Percentiles rank a stretch among this genome's conserved stretches.
phyloP scores from a whole-genome alignment of 37 sponge, comb jelly and placozoan genomes.

The Hormiphora californensis region DNA sequence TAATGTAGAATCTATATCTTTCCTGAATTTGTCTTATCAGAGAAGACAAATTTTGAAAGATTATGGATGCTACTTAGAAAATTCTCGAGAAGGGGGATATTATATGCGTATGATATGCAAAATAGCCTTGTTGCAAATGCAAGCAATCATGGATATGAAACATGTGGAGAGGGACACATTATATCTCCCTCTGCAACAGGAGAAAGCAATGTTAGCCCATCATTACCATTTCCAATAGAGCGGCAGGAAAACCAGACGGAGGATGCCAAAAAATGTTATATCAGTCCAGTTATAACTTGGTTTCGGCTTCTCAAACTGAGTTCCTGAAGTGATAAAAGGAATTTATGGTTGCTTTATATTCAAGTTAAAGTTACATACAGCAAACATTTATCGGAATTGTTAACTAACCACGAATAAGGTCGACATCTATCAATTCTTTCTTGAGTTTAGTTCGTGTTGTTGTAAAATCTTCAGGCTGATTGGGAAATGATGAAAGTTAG shows the following conservation, averaged over 20 bases:
- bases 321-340: not conserved
- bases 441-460: slow-evolving; percentile 31
- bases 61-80: no score
- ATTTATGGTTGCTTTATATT: no score
- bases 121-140: no score
- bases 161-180: no score
- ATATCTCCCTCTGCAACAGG: no score
- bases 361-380: no score
- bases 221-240: slow-evolving; percentile 52
- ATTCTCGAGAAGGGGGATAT: no score
- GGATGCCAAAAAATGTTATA: not conserved
- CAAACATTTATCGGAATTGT: no score
- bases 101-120: no score
- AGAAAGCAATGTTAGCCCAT: no score
- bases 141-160: no score
- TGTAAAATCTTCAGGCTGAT: not conserved
- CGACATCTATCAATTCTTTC: slow-evolving; percentile 49
- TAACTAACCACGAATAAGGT: slow-evolving; percentile 32
- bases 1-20: not conserved
- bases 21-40: not conserved
- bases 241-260: slow-evolving; percentile 19
- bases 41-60: no score
- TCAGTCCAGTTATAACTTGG: slow-evolving; percentile 32
- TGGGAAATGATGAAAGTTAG: not conserved
- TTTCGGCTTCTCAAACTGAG: slow-evolving; percentile 46